Percentiles rank a stretch among this genome's conserved stretches.
These are phyloP conservation scores for Drosophila equinoxialis DNA, from an alignment of 1,140 invertebrate species.

Conservation along the genomic window DNA sequence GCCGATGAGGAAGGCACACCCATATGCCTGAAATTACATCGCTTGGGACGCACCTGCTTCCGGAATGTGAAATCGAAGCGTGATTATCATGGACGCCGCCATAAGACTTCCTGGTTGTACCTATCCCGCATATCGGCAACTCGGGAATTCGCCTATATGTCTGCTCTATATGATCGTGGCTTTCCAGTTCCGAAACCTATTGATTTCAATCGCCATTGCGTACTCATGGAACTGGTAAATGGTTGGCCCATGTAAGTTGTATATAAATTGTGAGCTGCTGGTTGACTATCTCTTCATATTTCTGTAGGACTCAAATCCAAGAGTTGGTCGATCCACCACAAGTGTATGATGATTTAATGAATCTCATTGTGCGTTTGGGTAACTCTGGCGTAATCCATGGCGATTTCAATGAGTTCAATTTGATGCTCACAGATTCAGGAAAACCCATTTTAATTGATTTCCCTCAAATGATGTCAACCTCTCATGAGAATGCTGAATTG, in stretches of 20 bases:
- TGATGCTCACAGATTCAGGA: constrained; percentile 93
- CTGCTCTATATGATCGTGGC: constrained; percentile 93
- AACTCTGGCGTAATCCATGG: constrained; percentile 98
- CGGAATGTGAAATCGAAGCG: constrained; percentile 98
- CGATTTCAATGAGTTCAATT: constrained; percentile 99
- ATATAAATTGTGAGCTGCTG: neutral
- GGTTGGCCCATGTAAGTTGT: constrained; percentile 88
- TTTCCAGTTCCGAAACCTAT: constrained; percentile 98
- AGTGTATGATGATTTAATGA: constrained; percentile 98
- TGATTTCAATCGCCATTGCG: constrained; percentile 97
- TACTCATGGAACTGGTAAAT: constrained; percentile 96
- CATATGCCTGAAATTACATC: constrained; percentile 96
- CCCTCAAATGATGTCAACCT: constrained; percentile 99
- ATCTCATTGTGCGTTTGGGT: constrained; percentile 94
- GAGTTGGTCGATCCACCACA: constrained; percentile 90
- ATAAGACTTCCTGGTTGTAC: constrained; percentile 97
- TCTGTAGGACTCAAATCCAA: constrained; percentile 90
- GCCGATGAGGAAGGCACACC: constrained; percentile 89
- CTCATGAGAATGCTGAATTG: constrained; percentile 95
- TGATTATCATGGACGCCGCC: constrained; percentile 97
- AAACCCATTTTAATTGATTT: constrained; percentile 98
- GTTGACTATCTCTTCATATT: neutral
- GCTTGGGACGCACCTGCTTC: constrained; percentile 97
- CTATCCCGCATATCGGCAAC: constrained; percentile 98
- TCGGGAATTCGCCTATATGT: constrained; percentile 99